Base-by-base conservation (phyloP, 2,888 invertebrate genomes). In the Geophilus truncorum region DNA sequence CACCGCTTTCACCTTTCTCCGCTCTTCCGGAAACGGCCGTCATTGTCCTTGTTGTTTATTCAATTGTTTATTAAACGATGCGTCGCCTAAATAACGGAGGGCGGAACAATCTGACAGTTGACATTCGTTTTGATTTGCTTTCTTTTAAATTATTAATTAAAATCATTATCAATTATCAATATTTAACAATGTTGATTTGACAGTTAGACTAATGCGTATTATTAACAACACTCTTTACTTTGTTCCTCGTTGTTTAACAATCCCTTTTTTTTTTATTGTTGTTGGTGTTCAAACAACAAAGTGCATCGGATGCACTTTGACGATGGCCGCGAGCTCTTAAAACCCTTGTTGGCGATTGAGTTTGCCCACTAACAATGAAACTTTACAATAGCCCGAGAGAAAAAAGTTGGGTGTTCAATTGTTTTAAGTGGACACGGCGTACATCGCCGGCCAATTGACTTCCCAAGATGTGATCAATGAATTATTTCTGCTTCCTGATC, bases 391-490 rank as follows among this genome's bases (percentile, higher is more conserved):
- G 57, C 57, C 23, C 21, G 21, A 9, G 57, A 57, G 57, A 57
- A 57, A 18, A 40, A 40, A 40, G 36, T 40, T 40, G 36, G 12
- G 15, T n/a, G 57, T 57, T 57, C 57, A 57, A 57, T 57, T 57
- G 57, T 57, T 57, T 57, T 57, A 57, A 57, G 57, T 57, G 57
- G 57, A 57, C 57, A 57, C 57, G 57, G 57, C 57, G 57, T 57
- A 18, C 57, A 57, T 57, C 18, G 57, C 57, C 57, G 57, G 57
- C 57, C 57, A 57, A 57, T 57, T 57, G 57, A 57, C 57, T 57
- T 57, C 57, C 23, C 57, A 57, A 23, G 57, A 23, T 57, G 57
- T 57, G 57, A 57, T 57, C 57, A 57, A 57, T 57, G 57, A 57
- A 57, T 57, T 57, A 57, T 57, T 57, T 57, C 57, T 57, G 57